Percentiles rank a stretch among this genome's conserved stretches.
phyloP scores from a whole-genome alignment of 2,888 invertebrate species.

The Itoplectis maculator region DNA sequence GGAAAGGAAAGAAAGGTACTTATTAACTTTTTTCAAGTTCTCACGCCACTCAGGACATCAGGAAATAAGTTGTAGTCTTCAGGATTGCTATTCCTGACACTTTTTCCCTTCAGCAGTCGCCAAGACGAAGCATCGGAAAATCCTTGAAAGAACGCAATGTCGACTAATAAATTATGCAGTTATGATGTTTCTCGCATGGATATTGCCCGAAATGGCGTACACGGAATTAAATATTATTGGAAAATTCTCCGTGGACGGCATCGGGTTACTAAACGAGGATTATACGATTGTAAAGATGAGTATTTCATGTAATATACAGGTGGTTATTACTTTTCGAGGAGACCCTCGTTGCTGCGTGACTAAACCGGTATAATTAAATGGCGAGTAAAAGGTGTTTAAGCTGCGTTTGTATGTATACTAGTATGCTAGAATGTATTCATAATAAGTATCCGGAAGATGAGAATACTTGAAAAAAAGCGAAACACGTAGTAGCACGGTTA shows the following conservation, averaged over 20 bases:
- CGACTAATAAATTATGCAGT: constrained; percentile 19
- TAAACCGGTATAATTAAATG: constrained; percentile 52
- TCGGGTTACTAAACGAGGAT: constrained; percentile 39
- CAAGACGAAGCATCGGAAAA: constrained; percentile 36
- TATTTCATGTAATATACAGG: constrained; percentile 50
- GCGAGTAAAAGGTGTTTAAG: constrained; percentile 10
- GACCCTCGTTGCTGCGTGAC: constrained; percentile 28
- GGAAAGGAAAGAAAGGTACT: constrained; percentile 41
- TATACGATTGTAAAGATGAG: constrained; percentile 46
- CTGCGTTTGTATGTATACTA: constrained; percentile 2
- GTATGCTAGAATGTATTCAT: constrained; percentile 10
- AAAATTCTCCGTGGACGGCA: constrained; percentile 9
- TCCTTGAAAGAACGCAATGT: not conserved
- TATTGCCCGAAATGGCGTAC: not conserved
- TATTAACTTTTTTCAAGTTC: constrained; percentile 47
- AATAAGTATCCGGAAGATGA: constrained; percentile 10
- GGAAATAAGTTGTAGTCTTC: constrained; percentile 5
- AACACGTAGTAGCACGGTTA: constrained; percentile 23
- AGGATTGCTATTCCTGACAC: not conserved
- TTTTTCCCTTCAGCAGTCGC: not conserved
- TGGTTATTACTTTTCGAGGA: constrained; percentile 52
- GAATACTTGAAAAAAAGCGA: not conserved
- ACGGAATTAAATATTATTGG: not conserved
- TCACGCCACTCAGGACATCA: constrained; percentile 29
- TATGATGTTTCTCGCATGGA: constrained; percentile 7